These are phyloP conservation scores for Penaeus japonicus DNA, from an alignment of 1,140 invertebrate species.

Conservation along the genomic window DNA sequence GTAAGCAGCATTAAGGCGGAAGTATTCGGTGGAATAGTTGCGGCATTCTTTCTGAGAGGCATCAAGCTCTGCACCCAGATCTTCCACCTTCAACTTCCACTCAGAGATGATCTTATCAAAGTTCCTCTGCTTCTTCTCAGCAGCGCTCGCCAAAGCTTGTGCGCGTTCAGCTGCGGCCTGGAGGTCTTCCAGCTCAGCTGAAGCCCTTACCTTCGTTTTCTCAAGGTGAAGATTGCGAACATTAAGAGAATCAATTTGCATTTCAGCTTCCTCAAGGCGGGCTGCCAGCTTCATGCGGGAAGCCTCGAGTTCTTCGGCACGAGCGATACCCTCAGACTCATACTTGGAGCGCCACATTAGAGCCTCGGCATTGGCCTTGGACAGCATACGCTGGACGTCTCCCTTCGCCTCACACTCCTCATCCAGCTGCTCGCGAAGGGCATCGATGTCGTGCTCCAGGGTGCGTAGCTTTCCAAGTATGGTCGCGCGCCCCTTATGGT, in stretches of 20 bases:
- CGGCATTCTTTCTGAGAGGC: constrained; percentile 44
- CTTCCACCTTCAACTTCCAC: constrained; percentile 43
- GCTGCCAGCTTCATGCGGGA: constrained; percentile 32
- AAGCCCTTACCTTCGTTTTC: constrained; percentile 67
- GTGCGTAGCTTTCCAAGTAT: constrained; percentile 69
- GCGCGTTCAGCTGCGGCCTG: constrained; percentile 72
- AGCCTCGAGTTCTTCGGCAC: constrained; percentile 32
- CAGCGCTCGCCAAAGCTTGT: constrained; percentile 63
- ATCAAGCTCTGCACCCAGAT: constrained; percentile 31
- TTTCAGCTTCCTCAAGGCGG: constrained; percentile 33
- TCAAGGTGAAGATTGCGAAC: constrained; percentile 69
- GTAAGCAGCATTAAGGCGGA: constrained; percentile 27
- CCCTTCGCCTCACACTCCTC: constrained; percentile 62
- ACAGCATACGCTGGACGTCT: constrained; percentile 66
- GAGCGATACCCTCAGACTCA: constrained; percentile 28
- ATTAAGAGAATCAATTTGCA: constrained; percentile 73
- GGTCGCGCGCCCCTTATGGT: constrained; percentile 63
- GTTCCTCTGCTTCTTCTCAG: constrained; percentile 38
- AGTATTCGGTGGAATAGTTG: constrained; percentile 28
- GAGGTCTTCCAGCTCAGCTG: constrained; percentile 70
- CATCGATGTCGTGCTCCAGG: constrained; percentile 69
- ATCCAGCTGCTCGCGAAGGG: constrained; percentile 64
- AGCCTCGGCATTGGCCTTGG: constrained; percentile 62
- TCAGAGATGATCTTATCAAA: constrained; percentile 36
- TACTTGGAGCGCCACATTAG: constrained; percentile 44